Evolutionary conservation across 2,888 invertebrate species (phyloP), one percentile per base, ranked within the genome.

Genomic region (Oscheius sp.): DNA sequence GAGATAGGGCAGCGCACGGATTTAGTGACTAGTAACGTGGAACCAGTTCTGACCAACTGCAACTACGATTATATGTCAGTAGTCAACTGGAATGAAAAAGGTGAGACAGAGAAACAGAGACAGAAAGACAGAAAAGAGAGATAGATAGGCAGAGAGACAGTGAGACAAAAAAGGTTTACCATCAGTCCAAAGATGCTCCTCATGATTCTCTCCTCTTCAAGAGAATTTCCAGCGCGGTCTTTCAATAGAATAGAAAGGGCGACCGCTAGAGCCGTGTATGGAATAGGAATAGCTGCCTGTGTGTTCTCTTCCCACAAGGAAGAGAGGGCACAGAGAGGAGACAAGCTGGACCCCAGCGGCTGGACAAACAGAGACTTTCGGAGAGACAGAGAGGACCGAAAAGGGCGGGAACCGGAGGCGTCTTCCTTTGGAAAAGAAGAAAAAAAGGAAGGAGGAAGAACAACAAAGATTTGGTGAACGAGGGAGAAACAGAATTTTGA

Each of bases 351-450:
- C 21, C 21, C 55, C 21, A 1, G 7, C 29, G 29, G 55, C 55
- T 55, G 55, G 29, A 32, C 21, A 55, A 55, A 32, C 29, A 55
- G 32, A 32, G 42, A 42, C 7, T 42, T 42, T 42, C 42, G 4
- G 42, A 42, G 42, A 42, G 42, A 42, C 4, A 7, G 3, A 7
- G 42, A 7, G 42, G 42, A 42, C 21, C 21, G 55, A 21, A 55
- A 55, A 7, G 42, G 42, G 7, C 21, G 55, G 55, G 55, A 55
- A 55, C 55, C 55, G 55, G 55, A 21, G 55, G 42, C 42, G 42
- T 42, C 42, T 42, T 42, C 42, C 7, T 42, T 42, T 42, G 42
- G 42, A 42, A 42, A 5, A 55, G 21, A 21, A 13, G 55, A 55
- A 42, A 42, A 42, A 42, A 42, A 42, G 42, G 42, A 5, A 7